Evolutionary conservation across 2,888 invertebrate species (phyloP), one percentile per base, ranked within the genome.

Genomic region (Phalangium opilio): DNA sequence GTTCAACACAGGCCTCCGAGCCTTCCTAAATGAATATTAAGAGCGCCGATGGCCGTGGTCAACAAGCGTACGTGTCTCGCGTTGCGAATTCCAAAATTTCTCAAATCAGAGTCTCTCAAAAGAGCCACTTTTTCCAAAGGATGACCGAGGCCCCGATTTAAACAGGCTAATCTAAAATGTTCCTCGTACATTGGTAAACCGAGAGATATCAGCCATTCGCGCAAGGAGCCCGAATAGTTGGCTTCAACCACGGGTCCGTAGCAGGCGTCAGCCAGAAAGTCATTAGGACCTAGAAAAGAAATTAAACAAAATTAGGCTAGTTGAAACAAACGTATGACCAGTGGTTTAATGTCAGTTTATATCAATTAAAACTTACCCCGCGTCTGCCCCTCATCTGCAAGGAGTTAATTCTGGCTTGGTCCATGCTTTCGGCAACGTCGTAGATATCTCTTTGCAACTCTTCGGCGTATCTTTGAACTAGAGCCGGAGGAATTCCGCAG

Each of bases 381-480:
- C 59, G 58, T 47, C 60, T 55, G 41, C 60, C 60, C 14, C 58
- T 54, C 17, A 57, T 55, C 40, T 59, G 58, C n/a, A 65, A 57
- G 32, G 61, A 58, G 21, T 59, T 56, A 27, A 62, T 59, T 43
- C 66, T 56, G 47, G 64, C 58, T 43, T 63, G 60, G 45, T 66
- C 66, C 41, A 66, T 46, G 20, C 62, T 62, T 20, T 62, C 58
- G 4, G 64, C 62, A 15, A 65, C 59, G 50, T 62, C 63, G 35
- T 58, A 55, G 33, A 63, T 53, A 41, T 65, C 64, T 45, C 61
- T 60, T 46, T 62, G 57, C 45, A 64, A 55, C 52, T 66, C 65
- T 51, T 65, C 66, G 3, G 64, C 59, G 50, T 66, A 66, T 35
- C 66, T 53, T 55, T 65, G 64, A 3, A 66, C 62, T 44, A 66